Evolutionary conservation across 2,797 vertebrate genomes (phyloP).

Genomic region (Acanthis flammea): DNA sequence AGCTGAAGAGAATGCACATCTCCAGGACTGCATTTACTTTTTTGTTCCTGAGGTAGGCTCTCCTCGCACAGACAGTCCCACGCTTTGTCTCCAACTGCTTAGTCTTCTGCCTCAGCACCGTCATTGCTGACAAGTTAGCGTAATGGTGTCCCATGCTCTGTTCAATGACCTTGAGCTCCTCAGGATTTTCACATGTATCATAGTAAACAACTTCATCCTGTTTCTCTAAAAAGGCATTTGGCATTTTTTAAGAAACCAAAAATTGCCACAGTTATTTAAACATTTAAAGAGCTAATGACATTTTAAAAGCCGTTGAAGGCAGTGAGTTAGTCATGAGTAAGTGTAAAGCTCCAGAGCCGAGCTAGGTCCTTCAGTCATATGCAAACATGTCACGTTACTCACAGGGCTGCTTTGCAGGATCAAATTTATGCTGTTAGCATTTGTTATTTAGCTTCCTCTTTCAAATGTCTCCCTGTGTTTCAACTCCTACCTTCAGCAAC

Average conservation of each 20-base stretch:
- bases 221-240: constrained; percentile 81
- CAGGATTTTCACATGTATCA: constrained; percentile 88
- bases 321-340: constrained; percentile 19
- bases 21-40: constrained; percentile 77
- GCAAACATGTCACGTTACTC: background rate
- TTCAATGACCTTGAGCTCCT: constrained; percentile 82
- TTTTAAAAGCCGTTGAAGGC: constrained; percentile 37
- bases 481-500: constrained; percentile 16
- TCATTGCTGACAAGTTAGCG: constrained; percentile 53
- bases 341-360: background rate
- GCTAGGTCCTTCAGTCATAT: background rate
- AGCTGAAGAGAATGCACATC: constrained; percentile 37
- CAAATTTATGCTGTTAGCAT: constrained; percentile 39
- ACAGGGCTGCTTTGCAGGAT: background rate
- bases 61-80: constrained; percentile 84
- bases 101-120: constrained; percentile 75
- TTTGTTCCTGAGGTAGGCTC: constrained; percentile 89
- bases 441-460: constrained; percentile 42
- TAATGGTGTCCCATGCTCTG: constrained; percentile 48
- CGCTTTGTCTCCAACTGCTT: constrained; percentile 86
- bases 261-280: constrained; percentile 53
- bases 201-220: constrained; percentile 95
- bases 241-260: constrained; percentile 49
- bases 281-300: constrained; percentile 48
- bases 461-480: constrained; percentile 1